A percentile compares a stretch with the other conserved stretches of the same genome.
Evolutionary conservation across 2,888 invertebrate genomes (phyloP).

Genomic region (Papilio gigon): DNA sequence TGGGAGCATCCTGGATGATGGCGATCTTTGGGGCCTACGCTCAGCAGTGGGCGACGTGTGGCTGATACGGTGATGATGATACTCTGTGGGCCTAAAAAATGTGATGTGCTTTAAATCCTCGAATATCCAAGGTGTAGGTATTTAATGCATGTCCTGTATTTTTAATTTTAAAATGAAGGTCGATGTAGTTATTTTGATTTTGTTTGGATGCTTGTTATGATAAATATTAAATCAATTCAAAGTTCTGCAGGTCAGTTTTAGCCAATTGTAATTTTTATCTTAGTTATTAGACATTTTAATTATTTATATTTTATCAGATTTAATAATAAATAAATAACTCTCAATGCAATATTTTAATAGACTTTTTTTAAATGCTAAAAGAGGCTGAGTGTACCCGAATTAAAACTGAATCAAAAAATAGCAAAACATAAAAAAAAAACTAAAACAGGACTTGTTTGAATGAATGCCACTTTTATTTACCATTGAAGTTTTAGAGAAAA

Average conservation of each 20-base stretch:
- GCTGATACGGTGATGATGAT: no score
- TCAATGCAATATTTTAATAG: constrained; percentile 17
- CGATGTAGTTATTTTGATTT: neutral
- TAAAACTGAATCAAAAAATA: neutral
- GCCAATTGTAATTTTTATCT: neutral
- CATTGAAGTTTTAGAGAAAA: neutral
- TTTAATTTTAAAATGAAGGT: neutral
- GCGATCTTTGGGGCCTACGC: no score
- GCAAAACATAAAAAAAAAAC: neutral
- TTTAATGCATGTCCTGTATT: no score
- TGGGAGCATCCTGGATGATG: no score
- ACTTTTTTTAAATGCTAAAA: constrained; percentile 1
- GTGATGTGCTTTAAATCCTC: no score
- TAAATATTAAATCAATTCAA: neutral
- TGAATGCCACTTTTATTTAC: no score
- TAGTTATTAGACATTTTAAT: neutral
- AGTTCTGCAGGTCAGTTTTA: constrained; percentile 24
- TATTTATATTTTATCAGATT: neutral
- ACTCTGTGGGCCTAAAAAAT: no score
- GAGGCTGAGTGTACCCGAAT: constrained; percentile 36
- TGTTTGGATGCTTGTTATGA: neutral
- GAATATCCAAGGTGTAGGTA: no score
- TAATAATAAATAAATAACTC: neutral
- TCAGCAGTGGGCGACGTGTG: no score
- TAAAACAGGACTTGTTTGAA: no score